Conservation (phyloP, 2,113 vertebrate species). For the Paratilapia polleni region DNA sequence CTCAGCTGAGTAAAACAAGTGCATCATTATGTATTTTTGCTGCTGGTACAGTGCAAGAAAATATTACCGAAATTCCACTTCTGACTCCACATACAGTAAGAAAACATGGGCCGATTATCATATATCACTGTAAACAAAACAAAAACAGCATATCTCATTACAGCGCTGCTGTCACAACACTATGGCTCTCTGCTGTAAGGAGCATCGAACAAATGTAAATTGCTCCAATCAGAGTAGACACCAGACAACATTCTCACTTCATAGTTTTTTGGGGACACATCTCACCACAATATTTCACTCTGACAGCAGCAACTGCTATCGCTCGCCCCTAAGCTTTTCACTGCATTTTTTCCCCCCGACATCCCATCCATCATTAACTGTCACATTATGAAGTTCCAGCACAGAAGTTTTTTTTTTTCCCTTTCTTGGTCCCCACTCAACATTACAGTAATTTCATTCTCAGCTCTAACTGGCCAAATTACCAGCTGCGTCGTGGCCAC, state of each 20-base stretch:
- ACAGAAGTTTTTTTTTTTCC: not conserved
- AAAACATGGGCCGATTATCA: slow-evolving; percentile 24
- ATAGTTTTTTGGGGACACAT: slow-evolving; percentile 14
- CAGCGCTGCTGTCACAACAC: not conserved
- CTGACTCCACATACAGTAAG: slow-evolving; percentile 5
- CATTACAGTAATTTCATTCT: slow-evolving; percentile 27
- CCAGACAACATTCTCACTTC: slow-evolving; percentile 34
- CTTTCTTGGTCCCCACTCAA: slow-evolving; percentile 10
- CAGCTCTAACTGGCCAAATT: slow-evolving; percentile 31
- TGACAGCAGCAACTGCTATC: slow-evolving; percentile 58
- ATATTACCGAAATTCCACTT: not conserved
- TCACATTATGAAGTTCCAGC: slow-evolving; percentile 49
- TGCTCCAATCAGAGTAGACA: slow-evolving; percentile 33
- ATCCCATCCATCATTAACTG: slow-evolving; percentile 62
- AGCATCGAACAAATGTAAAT: slow-evolving; percentile 22
- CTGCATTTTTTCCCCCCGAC: slow-evolving; percentile 22
- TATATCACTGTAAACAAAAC: slow-evolving; percentile 37
- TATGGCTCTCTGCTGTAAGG: not conserved
- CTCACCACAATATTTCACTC: slow-evolving; percentile 50
- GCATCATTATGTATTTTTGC: not conserved
- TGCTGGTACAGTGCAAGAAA: not conserved
- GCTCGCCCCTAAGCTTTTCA: slow-evolving; percentile 46
- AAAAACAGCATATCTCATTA: slow-evolving; percentile 42
- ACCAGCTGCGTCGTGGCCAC: not conserved
- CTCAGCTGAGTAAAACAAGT: not conserved